phyloP scores from a whole-genome alignment of 2,797 vertebrate species.

The Oceanodroma leucorhoa region DNA sequence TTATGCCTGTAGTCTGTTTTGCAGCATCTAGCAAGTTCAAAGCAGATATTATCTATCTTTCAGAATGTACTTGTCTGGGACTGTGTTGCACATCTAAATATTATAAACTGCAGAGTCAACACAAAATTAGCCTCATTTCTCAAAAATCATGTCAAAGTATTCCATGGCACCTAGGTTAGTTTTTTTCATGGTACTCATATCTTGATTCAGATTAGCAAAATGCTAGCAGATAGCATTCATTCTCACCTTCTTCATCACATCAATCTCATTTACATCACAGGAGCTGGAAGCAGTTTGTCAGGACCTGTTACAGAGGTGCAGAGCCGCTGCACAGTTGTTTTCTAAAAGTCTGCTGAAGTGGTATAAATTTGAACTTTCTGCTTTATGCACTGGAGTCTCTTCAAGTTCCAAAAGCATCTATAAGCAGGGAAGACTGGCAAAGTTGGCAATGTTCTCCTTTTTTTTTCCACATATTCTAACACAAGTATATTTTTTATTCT shows the following conservation, averaged over 20 bases:
- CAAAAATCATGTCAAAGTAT: neutral
- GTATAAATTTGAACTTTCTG: neutral
- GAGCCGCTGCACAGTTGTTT: neutral
- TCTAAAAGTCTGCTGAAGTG: neutral
- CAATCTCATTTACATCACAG: neutral
- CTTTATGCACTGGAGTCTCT: neutral
- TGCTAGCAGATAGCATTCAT: neutral
- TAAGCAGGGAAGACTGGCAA: neutral
- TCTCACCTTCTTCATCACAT: neutral
- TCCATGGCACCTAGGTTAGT: neutral
- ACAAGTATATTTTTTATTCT: neutral
- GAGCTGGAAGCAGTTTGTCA: neutral
- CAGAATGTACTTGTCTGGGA: neutral
- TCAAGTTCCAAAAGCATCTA: neutral
- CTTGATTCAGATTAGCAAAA: neutral
- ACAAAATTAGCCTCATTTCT: neutral
- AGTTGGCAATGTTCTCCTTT: neutral
- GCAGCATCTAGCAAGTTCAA: neutral
- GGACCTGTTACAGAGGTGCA: neutral
- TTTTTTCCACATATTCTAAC: neutral
- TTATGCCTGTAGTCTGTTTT: neutral
- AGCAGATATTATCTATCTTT: neutral
- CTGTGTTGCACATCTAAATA: neutral
- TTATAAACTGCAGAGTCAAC: neutral
- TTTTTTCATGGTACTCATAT: neutral